Evolutionary conservation across 2,888 invertebrate genomes (phyloP).

Genomic region (Agonopterix heracliana): DNA sequence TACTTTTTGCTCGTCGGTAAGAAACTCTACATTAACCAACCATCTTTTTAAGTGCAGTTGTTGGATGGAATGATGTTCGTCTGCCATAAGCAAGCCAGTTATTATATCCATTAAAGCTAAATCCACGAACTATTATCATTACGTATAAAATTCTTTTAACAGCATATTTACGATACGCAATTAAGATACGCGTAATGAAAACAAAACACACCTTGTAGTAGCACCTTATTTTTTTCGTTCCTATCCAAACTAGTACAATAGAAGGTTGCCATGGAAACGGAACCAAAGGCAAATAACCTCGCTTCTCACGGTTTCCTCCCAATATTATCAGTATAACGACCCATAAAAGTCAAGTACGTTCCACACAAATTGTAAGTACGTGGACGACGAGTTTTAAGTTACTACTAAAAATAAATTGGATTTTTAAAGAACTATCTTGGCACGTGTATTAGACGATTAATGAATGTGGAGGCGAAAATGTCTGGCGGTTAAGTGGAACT

Average conservation of each 20-base stretch:
- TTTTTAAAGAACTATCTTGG: slow-evolving; percentile 29
- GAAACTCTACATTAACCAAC: too few species aligned
- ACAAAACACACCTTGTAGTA: neutral
- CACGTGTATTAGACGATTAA: slow-evolving; percentile 1
- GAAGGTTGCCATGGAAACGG: slow-evolving; percentile 24
- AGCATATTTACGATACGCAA: too few species aligned
- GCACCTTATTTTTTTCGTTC: neutral
- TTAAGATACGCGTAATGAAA: too few species aligned
- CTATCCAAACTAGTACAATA: neutral
- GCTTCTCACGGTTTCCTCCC: slow-evolving; percentile 32
- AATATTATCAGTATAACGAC: slow-evolving; percentile 53
- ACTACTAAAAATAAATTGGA: slow-evolving; percentile 38
- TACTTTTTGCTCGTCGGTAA: too few species aligned
- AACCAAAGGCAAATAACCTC: slow-evolving; percentile 27
- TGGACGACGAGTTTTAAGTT: slow-evolving; percentile 20
- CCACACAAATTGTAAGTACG: slow-evolving; percentile 40
- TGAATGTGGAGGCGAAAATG: neutral
- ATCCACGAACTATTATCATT: too few species aligned
- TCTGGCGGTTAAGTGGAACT: neutral
- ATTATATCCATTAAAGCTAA: too few species aligned
- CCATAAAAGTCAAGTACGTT: slow-evolving; percentile 54
- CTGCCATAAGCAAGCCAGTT: too few species aligned
- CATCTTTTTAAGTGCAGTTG: too few species aligned
- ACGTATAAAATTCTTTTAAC: too few species aligned
- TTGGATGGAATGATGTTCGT: too few species aligned